A percentile compares a stretch with the other conserved stretches of the same genome.
Conservation (phyloP, 2,113 vertebrate species). For the Malaclemys terrapin region DNA sequence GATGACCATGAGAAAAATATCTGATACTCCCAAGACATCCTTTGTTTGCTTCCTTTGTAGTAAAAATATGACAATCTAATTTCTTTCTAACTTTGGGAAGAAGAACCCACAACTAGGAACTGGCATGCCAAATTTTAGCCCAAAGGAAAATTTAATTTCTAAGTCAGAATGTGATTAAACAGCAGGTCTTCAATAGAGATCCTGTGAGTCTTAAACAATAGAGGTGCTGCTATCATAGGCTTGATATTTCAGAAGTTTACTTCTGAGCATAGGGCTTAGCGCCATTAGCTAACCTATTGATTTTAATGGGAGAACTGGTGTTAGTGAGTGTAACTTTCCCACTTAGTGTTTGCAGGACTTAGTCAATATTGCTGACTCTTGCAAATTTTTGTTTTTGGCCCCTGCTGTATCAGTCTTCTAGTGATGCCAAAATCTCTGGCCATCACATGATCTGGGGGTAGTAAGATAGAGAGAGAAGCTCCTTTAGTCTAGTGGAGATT, state of each 20-base stretch:
- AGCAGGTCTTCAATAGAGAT: neutral
- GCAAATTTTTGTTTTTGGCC: no score
- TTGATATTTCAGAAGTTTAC: no score
- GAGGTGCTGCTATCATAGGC: no score
- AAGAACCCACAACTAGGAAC: neutral
- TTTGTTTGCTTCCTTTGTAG: neutral
- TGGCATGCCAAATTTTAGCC: neutral
- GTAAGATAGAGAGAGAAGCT: neutral
- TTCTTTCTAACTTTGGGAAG: no score
- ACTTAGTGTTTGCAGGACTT: neutral
- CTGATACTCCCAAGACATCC: neutral
- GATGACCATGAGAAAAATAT: neutral
- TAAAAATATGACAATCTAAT: neutral
- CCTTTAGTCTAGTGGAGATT: accelerated
- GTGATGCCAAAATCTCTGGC: neutral
- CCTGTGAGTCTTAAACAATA: neutral
- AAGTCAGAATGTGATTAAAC: neutral
- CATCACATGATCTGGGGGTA: accelerated
- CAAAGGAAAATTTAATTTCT: neutral
- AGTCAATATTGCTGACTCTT: no score
- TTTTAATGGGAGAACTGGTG: neutral
- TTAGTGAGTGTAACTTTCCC: neutral
- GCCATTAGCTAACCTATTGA: no score
- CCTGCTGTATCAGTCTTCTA: accelerated
- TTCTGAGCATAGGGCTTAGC: no score